Conservation (phyloP, 2,797 vertebrate species). For the Petrocephalus sullivani region DNA sequence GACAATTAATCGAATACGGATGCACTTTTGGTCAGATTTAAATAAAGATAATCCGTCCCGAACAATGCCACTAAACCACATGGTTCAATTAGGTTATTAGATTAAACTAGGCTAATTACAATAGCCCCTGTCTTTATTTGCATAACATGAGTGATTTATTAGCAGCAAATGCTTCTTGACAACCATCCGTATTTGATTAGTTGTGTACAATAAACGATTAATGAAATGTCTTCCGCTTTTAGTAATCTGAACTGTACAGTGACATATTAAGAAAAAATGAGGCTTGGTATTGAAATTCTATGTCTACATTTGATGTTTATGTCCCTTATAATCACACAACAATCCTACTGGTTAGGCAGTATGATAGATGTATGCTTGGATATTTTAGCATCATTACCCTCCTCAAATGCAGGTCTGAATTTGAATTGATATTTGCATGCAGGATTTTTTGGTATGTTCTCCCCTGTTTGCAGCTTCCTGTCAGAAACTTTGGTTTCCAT, state of each 20-base stretch:
- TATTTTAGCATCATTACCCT: background rate
- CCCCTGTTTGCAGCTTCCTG: too few relatives aligned
- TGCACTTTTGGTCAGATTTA: background rate
- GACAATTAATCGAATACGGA: background rate
- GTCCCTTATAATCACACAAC: background rate
- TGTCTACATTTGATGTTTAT: background rate
- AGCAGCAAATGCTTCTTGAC: background rate
- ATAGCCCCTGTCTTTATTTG: background rate
- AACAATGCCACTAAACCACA: background rate
- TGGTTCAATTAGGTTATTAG: background rate
- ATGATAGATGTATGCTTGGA: background rate
- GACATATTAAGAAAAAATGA: background rate
- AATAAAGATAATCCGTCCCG: background rate
- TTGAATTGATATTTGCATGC: background rate
- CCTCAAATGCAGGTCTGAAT: background rate
- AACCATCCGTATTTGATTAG: background rate
- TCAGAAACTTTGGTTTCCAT: background rate
- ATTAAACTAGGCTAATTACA: background rate
- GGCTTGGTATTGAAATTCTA: background rate
- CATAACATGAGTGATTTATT: background rate
- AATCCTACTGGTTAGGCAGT: background rate
- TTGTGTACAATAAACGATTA: background rate
- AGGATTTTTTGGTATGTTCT: background rate
- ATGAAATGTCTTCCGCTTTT: background rate
- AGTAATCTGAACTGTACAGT: background rate